Conservation (phyloP, 2,113 vertebrate genomes). For the Psophia crepitans region DNA sequence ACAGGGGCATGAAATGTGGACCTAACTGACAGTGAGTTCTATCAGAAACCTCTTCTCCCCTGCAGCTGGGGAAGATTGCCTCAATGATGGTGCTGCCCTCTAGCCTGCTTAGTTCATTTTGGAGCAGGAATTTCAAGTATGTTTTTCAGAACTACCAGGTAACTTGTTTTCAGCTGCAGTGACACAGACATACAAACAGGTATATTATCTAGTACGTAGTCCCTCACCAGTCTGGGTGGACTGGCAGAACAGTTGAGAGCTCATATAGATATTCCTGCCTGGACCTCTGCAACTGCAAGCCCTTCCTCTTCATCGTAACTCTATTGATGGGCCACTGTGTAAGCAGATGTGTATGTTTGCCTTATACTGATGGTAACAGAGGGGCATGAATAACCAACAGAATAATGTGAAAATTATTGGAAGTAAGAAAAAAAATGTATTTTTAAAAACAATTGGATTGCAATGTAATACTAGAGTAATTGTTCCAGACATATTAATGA, state of each 20-base stretch:
- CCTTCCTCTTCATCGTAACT: not conserved
- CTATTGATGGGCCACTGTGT: not conserved
- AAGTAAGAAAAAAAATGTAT: not conserved
- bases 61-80: not conserved
- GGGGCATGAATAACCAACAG: not conserved
- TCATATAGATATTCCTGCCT: not conserved
- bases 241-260: not conserved
- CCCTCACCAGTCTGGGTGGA: not conserved
- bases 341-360: not conserved
- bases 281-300: not conserved
- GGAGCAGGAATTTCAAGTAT: not conserved
- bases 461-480: not conserved
- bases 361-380: not conserved
- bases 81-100: not conserved
- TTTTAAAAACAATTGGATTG: not conserved
- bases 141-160: not conserved
- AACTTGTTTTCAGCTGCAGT: not conserved
- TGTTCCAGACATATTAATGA: not conserved
- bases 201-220: too few relatives aligned
- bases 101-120: not conserved
- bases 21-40: not conserved
- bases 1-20: not conserved
- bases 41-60: not conserved
- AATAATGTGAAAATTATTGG: not conserved
- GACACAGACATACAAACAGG: not conserved